Conservation (phyloP, 1,140 invertebrate genomes). For the Chironomus tepperi region DNA sequence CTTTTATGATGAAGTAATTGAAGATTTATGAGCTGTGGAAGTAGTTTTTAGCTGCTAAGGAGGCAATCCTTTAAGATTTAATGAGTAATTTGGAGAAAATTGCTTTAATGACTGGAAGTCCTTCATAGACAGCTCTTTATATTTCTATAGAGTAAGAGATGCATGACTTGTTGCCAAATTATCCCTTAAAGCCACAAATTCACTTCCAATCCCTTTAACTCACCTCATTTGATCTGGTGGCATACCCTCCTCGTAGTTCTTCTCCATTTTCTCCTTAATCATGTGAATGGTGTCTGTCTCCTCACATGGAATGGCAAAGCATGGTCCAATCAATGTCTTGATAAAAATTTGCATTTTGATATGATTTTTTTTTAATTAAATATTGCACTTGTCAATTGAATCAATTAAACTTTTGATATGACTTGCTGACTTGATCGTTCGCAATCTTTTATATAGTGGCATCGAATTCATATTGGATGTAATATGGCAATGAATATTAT, state of each 20-base stretch:
- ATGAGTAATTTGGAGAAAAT: no score
- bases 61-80: no score
- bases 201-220: no score
- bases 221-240: slow-evolving; percentile 44
- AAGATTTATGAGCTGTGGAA: neutral
- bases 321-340: slow-evolving; percentile 50
- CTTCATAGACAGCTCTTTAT: no score
- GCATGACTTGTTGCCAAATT: no score
- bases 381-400: neutral
- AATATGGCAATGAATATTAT: no score
- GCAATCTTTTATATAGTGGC: no score
- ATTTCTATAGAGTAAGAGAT: no score
- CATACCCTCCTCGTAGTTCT: slow-evolving; percentile 39
- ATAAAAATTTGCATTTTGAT: slow-evolving; percentile 53
- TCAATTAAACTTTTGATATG: neutral
- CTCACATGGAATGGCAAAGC: slow-evolving; percentile 11
- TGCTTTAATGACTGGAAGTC: no score
- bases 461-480: no score
- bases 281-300: neutral
- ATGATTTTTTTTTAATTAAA: neutral
- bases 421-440: neutral
- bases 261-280: slow-evolving; percentile 14
- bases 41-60: neutral
- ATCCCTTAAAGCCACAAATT: no score
- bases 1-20: neutral